phyloP scores from a whole-genome alignment of 2,113 vertebrate species.

The Rousettus leschenaultii region DNA sequence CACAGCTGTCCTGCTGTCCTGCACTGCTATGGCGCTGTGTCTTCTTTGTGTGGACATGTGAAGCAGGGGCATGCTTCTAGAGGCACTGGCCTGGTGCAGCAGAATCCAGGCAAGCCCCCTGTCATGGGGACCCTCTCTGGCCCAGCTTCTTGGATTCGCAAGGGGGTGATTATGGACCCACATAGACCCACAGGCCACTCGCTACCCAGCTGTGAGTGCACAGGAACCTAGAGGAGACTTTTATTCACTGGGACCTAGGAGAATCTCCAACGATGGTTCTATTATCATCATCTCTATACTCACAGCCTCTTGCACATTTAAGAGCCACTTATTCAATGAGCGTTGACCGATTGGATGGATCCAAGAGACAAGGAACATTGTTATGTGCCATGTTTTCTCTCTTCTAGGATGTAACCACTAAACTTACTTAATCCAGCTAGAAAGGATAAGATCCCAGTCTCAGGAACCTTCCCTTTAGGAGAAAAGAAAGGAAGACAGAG shows the following conservation, averaged over 20 bases:
- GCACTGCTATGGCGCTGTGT: fast-evolving
- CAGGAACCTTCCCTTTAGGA: not conserved
- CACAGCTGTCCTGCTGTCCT: fast-evolving
- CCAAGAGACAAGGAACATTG: not conserved
- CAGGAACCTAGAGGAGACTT: not conserved
- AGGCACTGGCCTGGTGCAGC: not conserved
- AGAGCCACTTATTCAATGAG: not conserved
- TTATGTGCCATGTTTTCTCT: not conserved
- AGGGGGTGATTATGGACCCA: not conserved
- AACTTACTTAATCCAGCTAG: not conserved
- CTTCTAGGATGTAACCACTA: not conserved
- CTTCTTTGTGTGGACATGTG: not conserved
- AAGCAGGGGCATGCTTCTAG: not conserved
- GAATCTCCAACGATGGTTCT: not conserved
- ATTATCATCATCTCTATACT: not conserved
- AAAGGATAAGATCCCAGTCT: not conserved
- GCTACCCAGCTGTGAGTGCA: not conserved
- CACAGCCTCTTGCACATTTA: not conserved
- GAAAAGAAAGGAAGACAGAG: not conserved
- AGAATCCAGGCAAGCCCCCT: not conserved
- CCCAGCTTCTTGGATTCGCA: not conserved
- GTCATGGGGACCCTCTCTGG: not conserved
- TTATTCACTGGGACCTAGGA: not conserved
- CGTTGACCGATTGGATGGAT: not conserved
- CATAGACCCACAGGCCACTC: not conserved